phyloP scores from a whole-genome alignment of 2,888 invertebrate species.

The Onthophagus sagittarius region DNA sequence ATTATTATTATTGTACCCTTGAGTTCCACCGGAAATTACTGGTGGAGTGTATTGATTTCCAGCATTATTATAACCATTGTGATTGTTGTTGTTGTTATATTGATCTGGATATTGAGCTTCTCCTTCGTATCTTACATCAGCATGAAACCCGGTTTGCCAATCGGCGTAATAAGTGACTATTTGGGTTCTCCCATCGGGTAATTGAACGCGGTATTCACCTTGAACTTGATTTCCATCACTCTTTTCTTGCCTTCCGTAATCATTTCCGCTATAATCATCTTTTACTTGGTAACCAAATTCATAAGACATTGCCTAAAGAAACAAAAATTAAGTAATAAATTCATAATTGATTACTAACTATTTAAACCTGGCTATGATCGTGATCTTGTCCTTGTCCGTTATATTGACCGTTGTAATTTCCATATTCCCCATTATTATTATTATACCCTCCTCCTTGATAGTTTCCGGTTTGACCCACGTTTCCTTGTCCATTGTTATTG shows the following conservation, averaged over 20 bases:
- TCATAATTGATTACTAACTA: neutral
- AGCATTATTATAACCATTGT: constrained; percentile 19
- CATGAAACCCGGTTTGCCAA: constrained; percentile 76
- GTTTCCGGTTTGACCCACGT: neutral
- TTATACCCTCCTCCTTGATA: constrained; percentile 16
- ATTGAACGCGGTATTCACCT: constrained; percentile 59
- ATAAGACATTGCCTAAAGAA: constrained; percentile 66
- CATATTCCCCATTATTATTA: constrained; percentile 22
- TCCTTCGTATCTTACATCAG: constrained; percentile 69
- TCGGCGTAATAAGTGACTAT: constrained; percentile 75
- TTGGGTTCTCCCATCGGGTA: constrained; percentile 61
- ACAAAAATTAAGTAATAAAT: neutral
- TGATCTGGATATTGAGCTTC: constrained; percentile 63
- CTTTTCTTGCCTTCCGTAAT: constrained; percentile 66
- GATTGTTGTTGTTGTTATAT: constrained; percentile 32
- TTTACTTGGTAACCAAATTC: constrained; percentile 78
- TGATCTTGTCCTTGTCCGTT: constrained; percentile 44
- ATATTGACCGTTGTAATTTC: constrained; percentile 33
- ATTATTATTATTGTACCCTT: constrained; percentile 21
- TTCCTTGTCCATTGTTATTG: constrained; percentile 26
- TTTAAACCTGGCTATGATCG: constrained; percentile 46
- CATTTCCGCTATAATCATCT: constrained; percentile 70
- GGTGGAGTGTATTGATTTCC: constrained; percentile 5
- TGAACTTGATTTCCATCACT: constrained; percentile 69
- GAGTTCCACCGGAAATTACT: too few species aligned